A percentile compares a stretch with the other conserved stretches of the same genome.
Conservation (phyloP, 2,888 invertebrate genomes). For the Schizaphis graminum region DNA sequence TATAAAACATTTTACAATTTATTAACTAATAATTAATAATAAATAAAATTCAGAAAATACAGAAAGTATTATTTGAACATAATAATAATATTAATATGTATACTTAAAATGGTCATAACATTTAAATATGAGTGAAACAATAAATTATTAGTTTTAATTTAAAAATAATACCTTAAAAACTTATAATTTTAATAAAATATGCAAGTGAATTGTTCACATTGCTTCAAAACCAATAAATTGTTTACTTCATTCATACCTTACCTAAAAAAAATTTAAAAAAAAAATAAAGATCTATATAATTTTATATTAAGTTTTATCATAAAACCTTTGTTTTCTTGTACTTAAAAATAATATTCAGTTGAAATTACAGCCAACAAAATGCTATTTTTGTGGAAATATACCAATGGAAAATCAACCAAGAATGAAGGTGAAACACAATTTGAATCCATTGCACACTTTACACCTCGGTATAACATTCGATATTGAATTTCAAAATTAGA, state of each 20-base stretch:
- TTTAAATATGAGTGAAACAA: background rate
- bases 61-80: background rate
- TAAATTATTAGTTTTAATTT: background rate
- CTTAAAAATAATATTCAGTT: background rate
- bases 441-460: background rate
- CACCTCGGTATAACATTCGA: background rate
- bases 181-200: background rate
- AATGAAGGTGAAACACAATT: background rate
- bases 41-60: too few relatives aligned
- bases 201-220: background rate
- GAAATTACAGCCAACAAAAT: conserved; percentile 34
- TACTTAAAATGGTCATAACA: background rate
- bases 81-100: background rate
- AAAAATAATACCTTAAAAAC: background rate
- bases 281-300: background rate
- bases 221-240: background rate
- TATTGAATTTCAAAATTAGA: conserved; percentile 20
- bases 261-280: background rate
- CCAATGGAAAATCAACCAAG: background rate
- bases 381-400: conserved; percentile 43
- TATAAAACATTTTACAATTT: background rate
- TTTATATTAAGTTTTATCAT: background rate
- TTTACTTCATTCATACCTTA: background rate
- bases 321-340: too few relatives aligned
- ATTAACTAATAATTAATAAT: background rate